Percentiles rank a stretch among this genome's conserved stretches.
These are phyloP conservation scores for Rhyacophila brunnea DNA, from an alignment of 1,140 invertebrate species.

Conservation along the genomic window DNA sequence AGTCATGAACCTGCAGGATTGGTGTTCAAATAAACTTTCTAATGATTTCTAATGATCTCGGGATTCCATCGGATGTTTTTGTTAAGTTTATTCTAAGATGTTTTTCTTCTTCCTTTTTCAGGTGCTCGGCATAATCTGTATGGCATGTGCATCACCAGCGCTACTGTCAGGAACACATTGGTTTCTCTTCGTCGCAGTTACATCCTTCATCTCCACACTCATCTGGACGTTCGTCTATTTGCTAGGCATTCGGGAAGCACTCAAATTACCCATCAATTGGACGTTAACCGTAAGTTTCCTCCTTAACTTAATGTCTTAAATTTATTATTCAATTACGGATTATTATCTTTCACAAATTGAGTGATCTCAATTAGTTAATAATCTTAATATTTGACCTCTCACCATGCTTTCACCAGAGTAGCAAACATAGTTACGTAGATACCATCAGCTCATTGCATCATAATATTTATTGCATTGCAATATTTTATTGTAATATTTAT, in stretches of 20 bases:
- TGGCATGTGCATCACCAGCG: constrained; percentile 70
- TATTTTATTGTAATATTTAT: too few species aligned
- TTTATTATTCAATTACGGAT: neutral
- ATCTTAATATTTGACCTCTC: too few species aligned
- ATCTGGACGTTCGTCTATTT: constrained; percentile 79
- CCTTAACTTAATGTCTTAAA: neutral
- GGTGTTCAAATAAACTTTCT: too few species aligned
- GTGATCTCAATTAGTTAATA: too few species aligned
- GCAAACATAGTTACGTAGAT: too few species aligned
- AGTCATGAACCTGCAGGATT: too few species aligned
- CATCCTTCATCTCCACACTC: constrained; percentile 77
- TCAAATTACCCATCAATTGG: constrained; percentile 81
- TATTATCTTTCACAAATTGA: neutral
- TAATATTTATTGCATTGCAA: too few species aligned
- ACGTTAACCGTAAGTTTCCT: constrained; percentile 75
- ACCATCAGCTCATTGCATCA: too few species aligned
- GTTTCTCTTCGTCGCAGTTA: constrained; percentile 81
- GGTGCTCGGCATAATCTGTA: constrained; percentile 80
- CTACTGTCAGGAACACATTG: constrained; percentile 64
- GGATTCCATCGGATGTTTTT: too few species aligned
- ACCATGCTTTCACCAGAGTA: too few species aligned
- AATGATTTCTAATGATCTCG: too few species aligned
- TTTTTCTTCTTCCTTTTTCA: constrained; percentile 46
- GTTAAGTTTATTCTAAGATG: neutral
- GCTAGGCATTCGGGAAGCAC: constrained; percentile 72